These are phyloP conservation scores for Molossus molossus DNA, from an alignment of 2,797 vertebrate species.

Conservation along the genomic window DNA sequence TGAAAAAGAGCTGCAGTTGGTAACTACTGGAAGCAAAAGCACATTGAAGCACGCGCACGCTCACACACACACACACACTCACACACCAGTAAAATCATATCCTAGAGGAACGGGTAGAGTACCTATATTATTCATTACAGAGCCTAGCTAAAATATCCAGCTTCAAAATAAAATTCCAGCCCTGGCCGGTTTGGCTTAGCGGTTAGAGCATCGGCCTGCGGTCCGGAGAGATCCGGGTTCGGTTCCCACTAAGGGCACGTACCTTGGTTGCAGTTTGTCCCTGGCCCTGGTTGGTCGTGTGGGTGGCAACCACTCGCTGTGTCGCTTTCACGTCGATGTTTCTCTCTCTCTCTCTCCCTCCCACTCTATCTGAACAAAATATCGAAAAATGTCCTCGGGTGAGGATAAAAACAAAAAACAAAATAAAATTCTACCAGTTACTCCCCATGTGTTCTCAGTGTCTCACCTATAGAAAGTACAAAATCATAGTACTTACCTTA, in stretches of 20 bases:
- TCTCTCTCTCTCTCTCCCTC: too few species aligned
- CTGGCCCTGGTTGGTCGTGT: too few species aligned
- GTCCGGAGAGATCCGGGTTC: too few species aligned
- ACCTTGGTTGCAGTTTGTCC: too few species aligned
- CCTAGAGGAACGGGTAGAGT: neutral
- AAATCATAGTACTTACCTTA: neutral
- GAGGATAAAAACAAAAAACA: neutral
- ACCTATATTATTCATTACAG: neutral
- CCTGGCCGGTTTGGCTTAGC: too few species aligned
- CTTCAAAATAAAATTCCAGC: slow-evolving; percentile 3
- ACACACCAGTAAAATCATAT: neutral
- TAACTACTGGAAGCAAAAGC: neutral
- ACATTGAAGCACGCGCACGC: neutral
- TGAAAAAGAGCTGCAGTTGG: neutral
- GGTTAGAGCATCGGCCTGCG: too few species aligned
- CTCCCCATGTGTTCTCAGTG: neutral
- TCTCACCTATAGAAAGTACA: neutral
- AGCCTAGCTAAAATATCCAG: neutral
- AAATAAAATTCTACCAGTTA: neutral
- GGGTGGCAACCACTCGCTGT: too few species aligned
- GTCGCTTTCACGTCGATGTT: too few species aligned
- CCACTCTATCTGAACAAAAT: too few species aligned
- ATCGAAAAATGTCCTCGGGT: too few species aligned
- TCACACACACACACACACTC: neutral
- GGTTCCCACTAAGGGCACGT: too few species aligned